Evolutionary conservation across 2,113 vertebrate species (phyloP).

Genomic region (Cynopterus brachyotis): DNA sequence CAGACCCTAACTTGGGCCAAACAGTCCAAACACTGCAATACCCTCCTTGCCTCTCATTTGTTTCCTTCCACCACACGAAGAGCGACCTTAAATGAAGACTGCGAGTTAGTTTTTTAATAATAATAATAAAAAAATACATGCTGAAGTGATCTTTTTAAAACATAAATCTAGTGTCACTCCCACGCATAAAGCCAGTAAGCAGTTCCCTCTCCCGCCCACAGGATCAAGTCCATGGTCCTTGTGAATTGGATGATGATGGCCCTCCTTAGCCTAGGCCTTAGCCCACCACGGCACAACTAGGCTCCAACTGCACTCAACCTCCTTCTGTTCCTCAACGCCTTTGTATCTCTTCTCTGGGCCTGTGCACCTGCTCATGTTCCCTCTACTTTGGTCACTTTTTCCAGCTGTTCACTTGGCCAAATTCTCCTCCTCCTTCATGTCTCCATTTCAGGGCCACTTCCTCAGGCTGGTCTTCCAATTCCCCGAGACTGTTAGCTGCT

Average conservation of each 20-base stretch:
- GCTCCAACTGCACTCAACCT: accelerated
- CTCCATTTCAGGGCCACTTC: background rate
- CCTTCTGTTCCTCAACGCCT: background rate
- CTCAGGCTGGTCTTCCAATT: accelerated
- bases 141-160: background rate
- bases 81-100: background rate
- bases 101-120: background rate
- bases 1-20: background rate
- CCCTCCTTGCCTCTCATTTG: background rate
- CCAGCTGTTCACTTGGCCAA: background rate
- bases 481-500: background rate
- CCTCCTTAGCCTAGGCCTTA: background rate
- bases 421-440: background rate
- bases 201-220: too few relatives aligned
- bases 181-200: background rate
- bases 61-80: background rate
- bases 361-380: background rate
- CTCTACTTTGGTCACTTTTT: background rate
- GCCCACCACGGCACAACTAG: accelerated
- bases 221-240: background rate
- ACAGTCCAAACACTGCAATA: background rate
- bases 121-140: background rate
- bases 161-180: background rate
- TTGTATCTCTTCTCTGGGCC: background rate
- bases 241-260: accelerated